These are phyloP conservation scores for Euschistus heros DNA, from an alignment of 1,140 invertebrate species.

Conservation along the genomic window DNA sequence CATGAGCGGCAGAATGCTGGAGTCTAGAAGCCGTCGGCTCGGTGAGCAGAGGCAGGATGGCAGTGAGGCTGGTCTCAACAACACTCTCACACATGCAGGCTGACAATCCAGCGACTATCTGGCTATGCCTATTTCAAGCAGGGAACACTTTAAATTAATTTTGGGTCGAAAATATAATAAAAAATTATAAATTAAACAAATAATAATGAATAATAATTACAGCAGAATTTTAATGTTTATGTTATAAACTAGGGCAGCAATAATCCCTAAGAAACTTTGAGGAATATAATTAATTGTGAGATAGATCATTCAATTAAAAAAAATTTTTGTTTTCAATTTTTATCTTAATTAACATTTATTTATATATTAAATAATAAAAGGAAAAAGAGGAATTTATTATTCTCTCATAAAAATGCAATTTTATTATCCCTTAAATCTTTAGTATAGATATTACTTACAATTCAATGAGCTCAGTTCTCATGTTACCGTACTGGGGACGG, in stretches of 20 bases:
- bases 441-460: slow-evolving; percentile 41
- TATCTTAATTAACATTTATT: too few relatives aligned
- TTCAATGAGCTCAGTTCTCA: slow-evolving; percentile 37
- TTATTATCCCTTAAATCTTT: too few relatives aligned
- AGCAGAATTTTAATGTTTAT: not conserved
- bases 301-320: too few relatives aligned
- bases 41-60: slow-evolving; percentile 28
- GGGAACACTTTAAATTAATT: too few relatives aligned
- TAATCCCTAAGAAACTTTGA: too few relatives aligned
- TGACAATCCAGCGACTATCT: slow-evolving; percentile 53
- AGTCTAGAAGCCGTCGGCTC: slow-evolving; percentile 40
- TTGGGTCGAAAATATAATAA: too few relatives aligned
- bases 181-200: slow-evolving; percentile 19
- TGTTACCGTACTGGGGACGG: slow-evolving; percentile 32
- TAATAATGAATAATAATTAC: slow-evolving; percentile 22
- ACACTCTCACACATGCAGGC: slow-evolving; percentile 53
- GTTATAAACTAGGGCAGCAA: too few relatives aligned
- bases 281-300: too few relatives aligned
- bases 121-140: slow-evolving; percentile 45
- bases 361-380: too few relatives aligned
- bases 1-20: slow-evolving; percentile 46
- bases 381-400: too few relatives aligned
- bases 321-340: too few relatives aligned
- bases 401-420: too few relatives aligned
- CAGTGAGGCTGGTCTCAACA: slow-evolving; percentile 27